phyloP scores from a whole-genome alignment of 2,888 invertebrate genomes.

The Lypha dubia region DNA sequence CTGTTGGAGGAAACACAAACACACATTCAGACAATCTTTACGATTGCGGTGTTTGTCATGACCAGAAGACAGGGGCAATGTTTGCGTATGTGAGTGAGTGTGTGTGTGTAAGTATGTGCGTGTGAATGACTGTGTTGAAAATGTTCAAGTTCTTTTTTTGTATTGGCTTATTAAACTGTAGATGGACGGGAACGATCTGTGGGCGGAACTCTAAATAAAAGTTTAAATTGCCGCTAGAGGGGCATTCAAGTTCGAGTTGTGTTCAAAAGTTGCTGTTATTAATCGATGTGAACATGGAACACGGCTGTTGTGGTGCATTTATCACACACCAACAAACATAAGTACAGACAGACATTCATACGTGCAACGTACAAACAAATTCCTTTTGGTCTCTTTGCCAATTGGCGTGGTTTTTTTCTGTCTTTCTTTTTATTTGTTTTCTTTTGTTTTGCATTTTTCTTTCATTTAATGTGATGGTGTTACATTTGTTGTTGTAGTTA shows the following conservation, averaged over 20 bases:
- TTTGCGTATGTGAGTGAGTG: neutral
- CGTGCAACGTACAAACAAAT: slow-evolving; percentile 24
- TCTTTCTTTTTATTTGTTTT: slow-evolving; percentile 34
- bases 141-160: slow-evolving; percentile 69
- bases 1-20: slow-evolving; percentile 53
- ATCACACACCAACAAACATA: slow-evolving; percentile 35
- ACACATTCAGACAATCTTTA: slow-evolving; percentile 44
- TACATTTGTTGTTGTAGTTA: slow-evolving; percentile 23
- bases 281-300: slow-evolving; percentile 67
- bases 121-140: slow-evolving; percentile 27
- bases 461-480: slow-evolving; percentile 26
- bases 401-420: slow-evolving; percentile 62
- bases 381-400: slow-evolving; percentile 64
- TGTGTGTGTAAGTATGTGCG: slow-evolving; percentile 28
- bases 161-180: slow-evolving; percentile 72
- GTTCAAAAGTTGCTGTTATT: slow-evolving; percentile 60
- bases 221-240: slow-evolving; percentile 80
- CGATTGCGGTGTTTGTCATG: slow-evolving; percentile 27
- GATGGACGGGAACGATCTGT: slow-evolving; percentile 73
- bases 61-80: slow-evolving; percentile 44
- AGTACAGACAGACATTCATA: neutral
- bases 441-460: slow-evolving; percentile 41
- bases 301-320: slow-evolving; percentile 54
- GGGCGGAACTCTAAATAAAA: slow-evolving; percentile 76
- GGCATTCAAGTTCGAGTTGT: slow-evolving; percentile 73